These are phyloP conservation scores for Rotaria macrura DNA, from an alignment of 2,888 invertebrate genomes.

Conservation along the genomic window DNA sequence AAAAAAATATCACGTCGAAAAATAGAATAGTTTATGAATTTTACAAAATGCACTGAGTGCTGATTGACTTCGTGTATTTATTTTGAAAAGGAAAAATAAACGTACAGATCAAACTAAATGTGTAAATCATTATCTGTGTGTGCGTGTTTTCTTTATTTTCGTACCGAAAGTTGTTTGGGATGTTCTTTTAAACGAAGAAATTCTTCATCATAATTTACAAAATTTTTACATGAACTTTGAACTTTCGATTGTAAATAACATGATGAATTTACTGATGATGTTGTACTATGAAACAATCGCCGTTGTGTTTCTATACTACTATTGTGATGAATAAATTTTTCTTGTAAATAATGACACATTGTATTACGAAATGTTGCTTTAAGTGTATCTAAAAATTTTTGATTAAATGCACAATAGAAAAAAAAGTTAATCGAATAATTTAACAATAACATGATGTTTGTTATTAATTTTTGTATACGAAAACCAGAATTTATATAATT, in stretches of 20 bases:
- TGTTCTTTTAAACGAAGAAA: background rate
- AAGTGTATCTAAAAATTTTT: constrained; percentile 34
- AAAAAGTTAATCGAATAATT: constrained; percentile 42
- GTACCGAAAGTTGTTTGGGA: too few relatives aligned
- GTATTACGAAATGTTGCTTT: constrained; percentile 23
- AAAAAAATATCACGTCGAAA: too few relatives aligned
- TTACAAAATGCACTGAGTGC: too few relatives aligned
- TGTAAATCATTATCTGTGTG: too few relatives aligned
- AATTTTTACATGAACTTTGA: background rate
- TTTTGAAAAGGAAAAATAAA: too few relatives aligned
- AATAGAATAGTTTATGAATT: too few relatives aligned
- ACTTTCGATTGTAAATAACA: background rate
- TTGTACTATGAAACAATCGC: background rate
- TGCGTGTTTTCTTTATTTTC: too few relatives aligned
- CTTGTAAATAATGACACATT: background rate
- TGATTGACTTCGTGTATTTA: too few relatives aligned
- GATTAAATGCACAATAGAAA: constrained; percentile 43
- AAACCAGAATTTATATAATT: constrained; percentile 18
- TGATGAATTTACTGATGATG: background rate
- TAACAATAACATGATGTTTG: constrained; percentile 31
- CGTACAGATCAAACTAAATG: too few relatives aligned
- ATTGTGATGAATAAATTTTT: background rate
- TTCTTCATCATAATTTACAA: background rate
- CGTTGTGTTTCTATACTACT: background rate
- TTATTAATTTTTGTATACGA: constrained; percentile 29